A percentile compares a stretch with the other conserved stretches of the same genome.
Evolutionary conservation across 2,113 vertebrate genomes (phyloP).

Genomic region (Caloenas nicobarica): DNA sequence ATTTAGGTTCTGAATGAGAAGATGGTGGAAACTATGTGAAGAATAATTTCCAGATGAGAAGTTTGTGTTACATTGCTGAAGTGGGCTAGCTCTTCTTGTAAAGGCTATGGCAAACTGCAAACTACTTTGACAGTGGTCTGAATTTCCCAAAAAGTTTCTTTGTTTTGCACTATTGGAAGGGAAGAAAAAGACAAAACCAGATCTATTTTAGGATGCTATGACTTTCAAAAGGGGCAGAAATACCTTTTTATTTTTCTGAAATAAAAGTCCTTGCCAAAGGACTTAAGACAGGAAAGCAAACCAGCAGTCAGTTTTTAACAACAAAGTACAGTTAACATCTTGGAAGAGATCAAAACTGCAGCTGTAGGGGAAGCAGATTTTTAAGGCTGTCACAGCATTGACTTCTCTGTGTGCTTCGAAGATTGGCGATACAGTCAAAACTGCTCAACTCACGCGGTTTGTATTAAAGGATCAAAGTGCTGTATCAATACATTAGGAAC

Average conservation of each 20-base stretch:
- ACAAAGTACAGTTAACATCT: background rate
- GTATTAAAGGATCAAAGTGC: background rate
- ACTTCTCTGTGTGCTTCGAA: background rate
- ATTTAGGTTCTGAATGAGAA: background rate
- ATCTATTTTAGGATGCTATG: background rate
- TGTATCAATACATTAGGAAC: background rate
- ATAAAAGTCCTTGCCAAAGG: background rate
- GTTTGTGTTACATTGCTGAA: rapidly evolving
- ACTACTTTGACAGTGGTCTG: background rate
- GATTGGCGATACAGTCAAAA: background rate
- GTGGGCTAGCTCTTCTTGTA: background rate
- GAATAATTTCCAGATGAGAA: background rate
- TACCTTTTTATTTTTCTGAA: background rate
- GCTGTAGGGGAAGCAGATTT: background rate
- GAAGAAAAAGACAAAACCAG: background rate
- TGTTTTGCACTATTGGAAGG: background rate
- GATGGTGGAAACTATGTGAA: background rate
- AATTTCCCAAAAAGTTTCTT: background rate
- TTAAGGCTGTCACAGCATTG: background rate
- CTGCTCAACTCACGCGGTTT: background rate
- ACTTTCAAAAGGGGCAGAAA: background rate
- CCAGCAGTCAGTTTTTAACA: background rate
- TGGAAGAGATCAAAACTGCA: background rate
- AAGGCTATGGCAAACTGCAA: background rate
- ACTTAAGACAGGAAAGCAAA: background rate